phyloP scores from a whole-genome alignment of 1,140 invertebrate species.

The Reticulitermes speratus region DNA sequence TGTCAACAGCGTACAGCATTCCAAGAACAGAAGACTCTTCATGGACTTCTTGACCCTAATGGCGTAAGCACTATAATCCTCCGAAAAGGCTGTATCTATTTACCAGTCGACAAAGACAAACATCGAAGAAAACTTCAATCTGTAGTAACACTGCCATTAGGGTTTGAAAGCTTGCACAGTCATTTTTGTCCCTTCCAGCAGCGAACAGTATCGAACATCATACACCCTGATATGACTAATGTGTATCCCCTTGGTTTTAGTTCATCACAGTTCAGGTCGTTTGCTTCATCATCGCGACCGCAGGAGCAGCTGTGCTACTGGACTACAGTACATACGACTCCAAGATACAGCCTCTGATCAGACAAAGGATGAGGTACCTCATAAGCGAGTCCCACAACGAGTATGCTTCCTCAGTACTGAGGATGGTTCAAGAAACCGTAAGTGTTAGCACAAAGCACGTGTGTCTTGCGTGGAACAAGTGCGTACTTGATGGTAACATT shows the following conservation, averaged over 20 bases:
- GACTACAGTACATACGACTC: conserved; percentile 78
- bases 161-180: no score
- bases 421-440: conserved; percentile 83
- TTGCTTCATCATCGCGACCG: conserved; percentile 67
- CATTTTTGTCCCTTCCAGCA: no score
- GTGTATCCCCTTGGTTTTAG: conserved; percentile 46
- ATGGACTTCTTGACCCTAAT: no score
- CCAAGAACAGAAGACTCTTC: no score
- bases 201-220: not conserved
- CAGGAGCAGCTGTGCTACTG: conserved; percentile 73
- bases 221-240: not conserved
- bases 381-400: conserved; percentile 70
- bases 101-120: no score
- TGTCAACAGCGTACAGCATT: no score
- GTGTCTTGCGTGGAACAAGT: not conserved
- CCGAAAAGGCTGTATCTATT: no score
- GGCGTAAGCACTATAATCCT: no score
- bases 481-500: no score
- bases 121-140: no score
- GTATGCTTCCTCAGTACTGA: conserved; percentile 59
- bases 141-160: no score
- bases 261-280: conserved; percentile 67
- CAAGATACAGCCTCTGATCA: conserved; percentile 70
- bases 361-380: conserved; percentile 64
- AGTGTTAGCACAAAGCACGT: conserved; percentile 43